phyloP scores from a whole-genome alignment of 2,888 invertebrate genomes.

The Ditylenchus weischeri region DNA sequence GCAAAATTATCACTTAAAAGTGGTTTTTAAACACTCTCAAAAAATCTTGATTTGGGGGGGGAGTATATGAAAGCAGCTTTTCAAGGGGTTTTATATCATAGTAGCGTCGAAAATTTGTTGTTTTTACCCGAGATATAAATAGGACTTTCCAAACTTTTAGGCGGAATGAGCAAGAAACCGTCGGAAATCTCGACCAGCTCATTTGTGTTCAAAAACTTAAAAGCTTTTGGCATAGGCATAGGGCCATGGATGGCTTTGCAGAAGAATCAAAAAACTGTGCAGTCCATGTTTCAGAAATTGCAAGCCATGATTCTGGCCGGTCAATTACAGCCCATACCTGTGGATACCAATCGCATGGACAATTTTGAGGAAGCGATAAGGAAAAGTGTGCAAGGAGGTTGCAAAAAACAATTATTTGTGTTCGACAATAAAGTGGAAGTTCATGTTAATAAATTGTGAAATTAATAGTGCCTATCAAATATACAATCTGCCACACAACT shows the following conservation, averaged over 20 bases:
- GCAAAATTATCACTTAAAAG: no score
- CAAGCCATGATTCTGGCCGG: slow-evolving; percentile 24
- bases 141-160: slow-evolving; percentile 59
- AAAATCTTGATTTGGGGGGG: no score
- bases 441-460: no score
- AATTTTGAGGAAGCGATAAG: slow-evolving; percentile 24
- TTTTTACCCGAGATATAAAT: neutral
- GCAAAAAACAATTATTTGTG: no score
- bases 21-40: no score
- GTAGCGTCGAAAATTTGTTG: slow-evolving; percentile 58
- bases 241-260: slow-evolving; percentile 23
- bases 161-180: slow-evolving; percentile 59
- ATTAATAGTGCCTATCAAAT: no score
- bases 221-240: slow-evolving; percentile 26
- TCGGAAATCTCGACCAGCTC: slow-evolving; percentile 23
- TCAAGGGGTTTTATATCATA: no score
- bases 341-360: slow-evolving; percentile 15
- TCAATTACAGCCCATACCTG: slow-evolving; percentile 25
- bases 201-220: slow-evolving; percentile 29
- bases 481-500: no score
- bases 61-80: no score
- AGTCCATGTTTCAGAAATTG: slow-evolving; percentile 21
- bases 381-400: neutral
- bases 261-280: slow-evolving; percentile 13
- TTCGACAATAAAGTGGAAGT: no score